Evolutionary conservation across 2,113 vertebrate species (phyloP), one percentile per base, ranked within the genome.

Genomic region (Colossoma macropomum): DNA sequence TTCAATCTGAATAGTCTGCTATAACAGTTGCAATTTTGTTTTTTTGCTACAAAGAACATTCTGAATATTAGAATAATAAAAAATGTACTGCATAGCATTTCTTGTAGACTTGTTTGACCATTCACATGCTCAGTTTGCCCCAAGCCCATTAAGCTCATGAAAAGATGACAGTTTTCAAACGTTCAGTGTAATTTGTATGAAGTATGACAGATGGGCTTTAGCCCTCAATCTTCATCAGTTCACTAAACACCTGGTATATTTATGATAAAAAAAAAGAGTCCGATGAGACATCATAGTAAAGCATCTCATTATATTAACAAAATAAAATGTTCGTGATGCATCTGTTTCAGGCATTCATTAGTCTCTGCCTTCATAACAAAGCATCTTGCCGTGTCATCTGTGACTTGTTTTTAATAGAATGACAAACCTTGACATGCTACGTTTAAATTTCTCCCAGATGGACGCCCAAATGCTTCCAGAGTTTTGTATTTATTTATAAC

Each of bases 401-500:
- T 28, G 10, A 60, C 72, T 56, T 7, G 52, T 32, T 56, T 85
- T 56, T 71, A 94, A 90, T 90, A 62, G 87, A 93, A 90, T 80
- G 85, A 38, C 38, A 83, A 82, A 75, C 28, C 27, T 83, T 87
- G 87, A 92, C 30, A 82, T 85, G 87, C 87, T 76, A 83, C 80
- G 86, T 90, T 93, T 92, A 83, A 89, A 84, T 86, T 90, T 90
- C 89, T 50, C 84, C 83, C 90, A 93, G 83, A 90, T 92, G 60
- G 76, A 89, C 91, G 83, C 56, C 76, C 71, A 86, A 92, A 91
- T 92, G 87, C 71, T 93, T 93, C 93, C 92, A 92, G 79, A 90
- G 82, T 89, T 90, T 88, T 84, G 79, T 86, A 92, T 90, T 82
- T 87, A 89, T 92, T 90, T 89, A 82, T 91, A 89, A 85, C 21